A percentile compares a stretch with the other conserved stretches of the same genome.
Conservation (phyloP, 1,140 invertebrate genomes). For the Aphidius gifuensis region DNA sequence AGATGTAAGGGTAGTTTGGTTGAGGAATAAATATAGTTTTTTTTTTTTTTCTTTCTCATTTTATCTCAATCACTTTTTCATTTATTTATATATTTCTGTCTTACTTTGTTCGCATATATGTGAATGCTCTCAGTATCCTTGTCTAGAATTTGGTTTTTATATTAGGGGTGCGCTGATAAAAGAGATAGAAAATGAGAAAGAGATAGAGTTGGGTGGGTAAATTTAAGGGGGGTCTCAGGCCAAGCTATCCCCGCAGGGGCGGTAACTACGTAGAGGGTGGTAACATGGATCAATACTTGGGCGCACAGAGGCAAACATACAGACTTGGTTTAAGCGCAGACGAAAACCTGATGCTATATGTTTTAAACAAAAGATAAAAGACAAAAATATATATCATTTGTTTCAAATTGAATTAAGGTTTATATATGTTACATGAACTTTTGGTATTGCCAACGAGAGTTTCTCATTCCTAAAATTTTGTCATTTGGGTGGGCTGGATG, state of each 20-base stretch:
- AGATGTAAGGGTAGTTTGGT: slow-evolving; percentile 5
- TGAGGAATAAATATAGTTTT: not conserved
- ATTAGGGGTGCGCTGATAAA: not conserved
- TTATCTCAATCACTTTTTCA: too few species aligned
- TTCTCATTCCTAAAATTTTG: too few species aligned
- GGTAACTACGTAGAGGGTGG: slow-evolving; percentile 23
- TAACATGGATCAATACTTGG: slow-evolving; percentile 24
- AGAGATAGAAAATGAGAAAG: slow-evolving; percentile 2
- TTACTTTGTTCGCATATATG: not conserved
- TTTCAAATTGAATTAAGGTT: too few species aligned
- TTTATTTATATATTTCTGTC: not conserved
- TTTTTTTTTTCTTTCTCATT: too few species aligned
- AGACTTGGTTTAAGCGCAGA: slow-evolving; percentile 10
- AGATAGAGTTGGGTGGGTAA: slow-evolving; percentile 2
- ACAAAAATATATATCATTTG: not conserved
- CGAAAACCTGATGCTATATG: not conserved
- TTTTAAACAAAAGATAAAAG: not conserved
- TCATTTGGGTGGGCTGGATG: too few species aligned
- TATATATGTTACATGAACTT: too few species aligned
- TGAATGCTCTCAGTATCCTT: not conserved
- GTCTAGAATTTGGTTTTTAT: not conserved
- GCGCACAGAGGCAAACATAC: slow-evolving; percentile 15
- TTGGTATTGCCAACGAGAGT: too few species aligned
- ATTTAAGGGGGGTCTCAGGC: slow-evolving; percentile 19
- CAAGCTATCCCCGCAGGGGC: slow-evolving; percentile 23